phyloP scores from a whole-genome alignment of 1,140 invertebrate species.

The Drosophila neocordata region DNA sequence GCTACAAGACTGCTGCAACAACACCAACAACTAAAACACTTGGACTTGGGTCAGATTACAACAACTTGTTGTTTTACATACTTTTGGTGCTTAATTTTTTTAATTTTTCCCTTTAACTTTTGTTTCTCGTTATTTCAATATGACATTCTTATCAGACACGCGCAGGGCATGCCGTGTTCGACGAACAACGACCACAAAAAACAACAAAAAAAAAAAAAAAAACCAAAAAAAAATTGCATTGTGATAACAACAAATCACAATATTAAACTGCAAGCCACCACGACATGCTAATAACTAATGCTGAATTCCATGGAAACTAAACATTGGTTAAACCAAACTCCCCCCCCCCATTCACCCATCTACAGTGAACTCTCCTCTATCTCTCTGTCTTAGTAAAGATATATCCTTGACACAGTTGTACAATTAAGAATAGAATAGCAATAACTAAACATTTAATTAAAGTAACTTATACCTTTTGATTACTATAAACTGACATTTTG shows the following conservation, averaged over 20 bases:
- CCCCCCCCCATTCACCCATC: too few species aligned
- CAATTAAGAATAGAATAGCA: too few species aligned
- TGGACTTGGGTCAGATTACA: constrained; percentile 47
- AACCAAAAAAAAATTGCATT: constrained; percentile 28
- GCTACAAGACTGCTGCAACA: too few species aligned
- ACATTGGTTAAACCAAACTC: neutral
- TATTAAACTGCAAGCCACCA: constrained; percentile 27
- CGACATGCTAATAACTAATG: constrained; percentile 15
- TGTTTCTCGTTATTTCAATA: too few species aligned
- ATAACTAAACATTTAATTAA: too few species aligned
- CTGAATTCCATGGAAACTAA: neutral
- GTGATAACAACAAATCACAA: constrained; percentile 48
- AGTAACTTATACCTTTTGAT: too few species aligned
- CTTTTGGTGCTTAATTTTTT: constrained; percentile 4
- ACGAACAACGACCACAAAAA: constrained; percentile 30
- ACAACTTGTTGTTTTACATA: constrained; percentile 47
- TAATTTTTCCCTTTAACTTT: constrained; percentile 7
- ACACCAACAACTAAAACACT: constrained; percentile 19
- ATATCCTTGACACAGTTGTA: too few species aligned
- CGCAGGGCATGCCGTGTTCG: constrained; percentile 24
- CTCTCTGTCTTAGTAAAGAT: too few species aligned
- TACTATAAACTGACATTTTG: too few species aligned
- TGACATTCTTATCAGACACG: constrained; percentile 46
- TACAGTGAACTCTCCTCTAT: constrained; percentile 5
- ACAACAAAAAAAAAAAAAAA: too few species aligned